Evolutionary conservation across 2,797 vertebrate genomes (phyloP), one percentile per base, ranked within the genome.

Genomic region (Chrosomus eos): DNA sequence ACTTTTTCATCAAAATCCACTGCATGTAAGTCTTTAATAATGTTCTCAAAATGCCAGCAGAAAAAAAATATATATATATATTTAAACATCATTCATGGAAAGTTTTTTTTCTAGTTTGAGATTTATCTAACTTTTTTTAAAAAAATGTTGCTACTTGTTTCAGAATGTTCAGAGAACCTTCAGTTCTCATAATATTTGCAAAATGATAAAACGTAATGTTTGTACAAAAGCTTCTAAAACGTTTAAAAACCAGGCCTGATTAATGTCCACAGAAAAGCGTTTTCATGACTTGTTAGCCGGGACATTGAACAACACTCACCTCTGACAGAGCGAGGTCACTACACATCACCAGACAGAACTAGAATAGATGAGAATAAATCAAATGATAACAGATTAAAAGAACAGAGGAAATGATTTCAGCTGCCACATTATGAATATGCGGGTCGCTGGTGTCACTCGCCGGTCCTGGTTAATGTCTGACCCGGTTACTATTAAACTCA

Each of bases 401-500:
- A 53, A 51, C 45, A 13, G 26, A 73, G 72, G 9, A 33, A 74
- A 74, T 74, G 19, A 75, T 23, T 75, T 36, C 48, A 33, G 48
- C 28, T 21, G 21, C 18, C 28, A 36, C 48, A 33, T 74, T 53
- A 23, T 21, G 14, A 9, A 36, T 16, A 9, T 36, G 11, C 31
- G 31, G 73, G 11, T 58, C 55, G 23, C 9, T n/a, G 53, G 53
- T 28, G 58, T 53, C 70, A 26, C 68, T 40, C 4, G 16, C 38
- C 45, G 11, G 45, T 21, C 4, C 18, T 26, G 31, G 53, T 62
- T 28, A 78, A 78, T 78, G 38, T 78, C 55, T 45, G 58, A 78
- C n/a, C 38, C 48, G 23, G 72, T n/a, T 75, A 36, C 51, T 75
- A n/a, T 55, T 36, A 55, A 75, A 75, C 48, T 75, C n/a, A 21